A percentile compares a stretch with the other conserved stretches of the same genome.
phyloP scores from a whole-genome alignment of 2,113 vertebrate species.

The Cromileptes altivelis region DNA sequence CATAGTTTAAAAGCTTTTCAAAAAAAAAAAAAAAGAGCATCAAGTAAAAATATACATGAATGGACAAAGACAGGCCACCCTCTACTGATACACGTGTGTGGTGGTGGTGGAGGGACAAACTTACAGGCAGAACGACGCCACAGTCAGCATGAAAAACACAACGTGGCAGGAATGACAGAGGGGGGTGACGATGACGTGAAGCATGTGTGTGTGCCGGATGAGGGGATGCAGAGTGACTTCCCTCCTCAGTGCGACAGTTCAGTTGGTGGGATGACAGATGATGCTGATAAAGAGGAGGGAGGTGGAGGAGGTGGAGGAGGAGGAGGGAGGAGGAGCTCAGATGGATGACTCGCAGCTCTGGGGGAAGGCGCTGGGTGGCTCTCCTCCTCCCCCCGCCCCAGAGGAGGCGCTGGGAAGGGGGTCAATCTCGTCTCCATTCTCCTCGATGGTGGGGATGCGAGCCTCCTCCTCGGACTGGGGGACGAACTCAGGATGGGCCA shows the following conservation, averaged over 20 bases:
- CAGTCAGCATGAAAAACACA: conserved; percentile 65
- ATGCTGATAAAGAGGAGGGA: conserved; percentile 49
- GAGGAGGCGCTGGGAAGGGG: conserved; percentile 72
- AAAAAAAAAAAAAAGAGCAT: conserved; percentile 50
- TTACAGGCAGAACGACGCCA: conserved; percentile 65
- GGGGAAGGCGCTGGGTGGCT: conserved; percentile 75
- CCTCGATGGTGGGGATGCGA: conserved; percentile 84
- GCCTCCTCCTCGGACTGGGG: conserved; percentile 90
- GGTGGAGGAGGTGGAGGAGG: conserved; percentile 17
- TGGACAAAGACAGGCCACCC: conserved; percentile 57
- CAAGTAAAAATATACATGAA: conserved; percentile 54
- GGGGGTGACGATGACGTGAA: conserved; percentile 18
- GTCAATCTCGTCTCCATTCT: conserved; percentile 85
- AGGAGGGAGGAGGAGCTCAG: conserved; percentile 33
- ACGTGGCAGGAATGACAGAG: conserved; percentile 50
- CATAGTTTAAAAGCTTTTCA: conserved; percentile 45
- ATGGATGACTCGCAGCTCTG: conserved; percentile 86
- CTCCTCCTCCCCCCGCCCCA: conserved; percentile 55
- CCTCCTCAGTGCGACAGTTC: conserved; percentile 62
- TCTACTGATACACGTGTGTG: conserved; percentile 35
- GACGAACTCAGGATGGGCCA: conserved; percentile 94
- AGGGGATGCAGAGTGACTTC: conserved; percentile 49
- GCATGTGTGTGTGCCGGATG: conserved; percentile 43
- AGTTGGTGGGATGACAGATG: conserved; percentile 63
- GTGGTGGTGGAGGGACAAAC: conserved; percentile 35